Conservation (phyloP, 2,888 invertebrate species). For the Dynastes grantii region DNA sequence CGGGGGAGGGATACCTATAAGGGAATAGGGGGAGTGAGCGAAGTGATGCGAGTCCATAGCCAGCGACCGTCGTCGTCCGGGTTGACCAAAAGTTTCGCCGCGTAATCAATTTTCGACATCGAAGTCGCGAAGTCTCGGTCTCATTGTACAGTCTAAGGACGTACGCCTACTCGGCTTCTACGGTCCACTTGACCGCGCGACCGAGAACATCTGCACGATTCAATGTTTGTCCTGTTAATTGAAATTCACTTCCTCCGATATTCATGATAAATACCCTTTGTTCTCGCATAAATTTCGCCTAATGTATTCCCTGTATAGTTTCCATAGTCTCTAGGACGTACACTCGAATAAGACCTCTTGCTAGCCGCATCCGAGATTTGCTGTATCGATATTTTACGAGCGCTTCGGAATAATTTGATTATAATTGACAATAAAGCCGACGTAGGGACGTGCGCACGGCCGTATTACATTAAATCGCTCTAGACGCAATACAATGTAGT, state of each 20-base stretch:
- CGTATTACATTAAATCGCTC: no score
- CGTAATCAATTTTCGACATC: slow-evolving; percentile 49
- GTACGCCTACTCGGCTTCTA: slow-evolving; percentile 42
- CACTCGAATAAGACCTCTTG: slow-evolving; percentile 7
- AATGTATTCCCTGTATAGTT: slow-evolving; percentile 51
- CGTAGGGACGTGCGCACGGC: no score
- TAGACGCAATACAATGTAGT: no score
- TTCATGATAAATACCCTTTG: slow-evolving; percentile 56
- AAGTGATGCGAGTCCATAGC: background rate
- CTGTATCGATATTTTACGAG: slow-evolving; percentile 7
- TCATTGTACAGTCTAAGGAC: slow-evolving; percentile 41
- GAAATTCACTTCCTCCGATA: slow-evolving; percentile 57
- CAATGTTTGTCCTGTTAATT: slow-evolving; percentile 55
- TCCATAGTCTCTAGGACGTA: background rate
- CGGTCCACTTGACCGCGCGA: slow-evolving; percentile 46
- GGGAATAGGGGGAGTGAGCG: no score
- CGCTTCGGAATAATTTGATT: slow-evolving; percentile 12
- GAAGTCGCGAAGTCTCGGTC: slow-evolving; percentile 40
- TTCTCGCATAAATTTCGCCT: slow-evolving; percentile 54
- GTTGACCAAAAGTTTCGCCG: slow-evolving; percentile 27
- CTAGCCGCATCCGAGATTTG: background rate
- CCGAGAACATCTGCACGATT: slow-evolving; percentile 49
- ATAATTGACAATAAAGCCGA: background rate
- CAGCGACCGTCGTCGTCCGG: slow-evolving; percentile 11
- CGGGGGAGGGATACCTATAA: background rate